Evolutionary conservation across 23 tunicate species (phyloP).

Genomic region (Clavelina lepadiformis): DNA sequence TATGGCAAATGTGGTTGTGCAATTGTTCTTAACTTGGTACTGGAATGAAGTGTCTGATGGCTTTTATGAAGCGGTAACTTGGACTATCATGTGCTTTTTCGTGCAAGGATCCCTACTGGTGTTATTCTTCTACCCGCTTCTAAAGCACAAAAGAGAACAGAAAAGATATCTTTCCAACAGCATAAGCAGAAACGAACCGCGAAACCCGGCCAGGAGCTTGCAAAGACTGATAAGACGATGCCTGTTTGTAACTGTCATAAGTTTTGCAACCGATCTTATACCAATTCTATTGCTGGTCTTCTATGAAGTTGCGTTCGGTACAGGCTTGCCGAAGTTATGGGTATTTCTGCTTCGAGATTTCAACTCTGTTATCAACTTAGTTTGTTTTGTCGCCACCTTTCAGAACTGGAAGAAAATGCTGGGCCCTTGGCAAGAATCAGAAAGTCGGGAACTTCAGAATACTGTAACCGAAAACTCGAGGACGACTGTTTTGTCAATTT

Average conservation of each 20-base stretch:
- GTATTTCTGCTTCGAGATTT: slow-evolving; percentile 8
- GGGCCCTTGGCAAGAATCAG: slow-evolving; percentile 26
- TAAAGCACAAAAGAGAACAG: slow-evolving; percentile 11
- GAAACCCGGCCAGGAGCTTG: slow-evolving; percentile 18
- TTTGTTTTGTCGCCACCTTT: slow-evolving; percentile 21
- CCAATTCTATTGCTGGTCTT: neutral
- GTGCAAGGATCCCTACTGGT: slow-evolving; percentile 46
- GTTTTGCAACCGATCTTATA: slow-evolving; percentile 37
- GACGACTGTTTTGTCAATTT: too few relatives aligned
- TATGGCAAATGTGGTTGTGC: slow-evolving; percentile 8
- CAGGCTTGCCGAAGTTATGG: neutral
- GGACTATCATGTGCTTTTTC: slow-evolving; percentile 50
- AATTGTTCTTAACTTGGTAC: slow-evolving; percentile 31
- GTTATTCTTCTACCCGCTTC: slow-evolving; percentile 58
- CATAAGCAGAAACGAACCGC: slow-evolving; percentile 15
- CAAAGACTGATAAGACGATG: slow-evolving; percentile 32
- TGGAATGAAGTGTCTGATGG: slow-evolving; percentile 12
- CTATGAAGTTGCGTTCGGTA: neutral
- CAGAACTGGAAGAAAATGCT: slow-evolving; percentile 19
- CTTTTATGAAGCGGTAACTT: slow-evolving; percentile 33
- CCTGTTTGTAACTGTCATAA: slow-evolving; percentile 19
- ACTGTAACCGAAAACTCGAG: too few relatives aligned
- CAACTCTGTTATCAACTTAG: slow-evolving; percentile 14
- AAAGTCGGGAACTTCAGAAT: too few relatives aligned
- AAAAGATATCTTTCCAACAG: neutral